These are phyloP conservation scores for Tolypeutes matacus DNA, from an alignment of 2,797 vertebrate genomes.

Conservation along the genomic window DNA sequence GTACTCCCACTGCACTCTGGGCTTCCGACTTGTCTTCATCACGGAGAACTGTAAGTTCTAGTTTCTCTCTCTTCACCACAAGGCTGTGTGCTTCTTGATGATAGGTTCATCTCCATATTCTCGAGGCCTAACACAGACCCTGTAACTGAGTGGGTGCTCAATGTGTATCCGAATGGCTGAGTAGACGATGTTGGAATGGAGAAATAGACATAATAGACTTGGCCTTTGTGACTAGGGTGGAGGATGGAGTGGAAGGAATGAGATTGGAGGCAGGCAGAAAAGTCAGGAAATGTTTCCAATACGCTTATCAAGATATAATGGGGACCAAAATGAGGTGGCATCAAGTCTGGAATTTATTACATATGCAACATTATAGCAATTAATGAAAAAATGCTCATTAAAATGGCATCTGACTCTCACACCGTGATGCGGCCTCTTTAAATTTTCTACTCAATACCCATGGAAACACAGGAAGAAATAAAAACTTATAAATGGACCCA, in stretches of 20 bases:
- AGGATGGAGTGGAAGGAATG: not conserved
- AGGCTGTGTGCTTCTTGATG: not conserved
- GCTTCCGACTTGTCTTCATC: not conserved
- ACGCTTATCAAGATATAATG: not conserved
- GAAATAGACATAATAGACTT: not conserved
- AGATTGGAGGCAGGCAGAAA: not conserved
- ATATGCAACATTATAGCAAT: not conserved
- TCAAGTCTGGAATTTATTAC: not conserved
- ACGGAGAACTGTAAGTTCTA: not conserved
- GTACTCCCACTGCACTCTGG: not conserved
- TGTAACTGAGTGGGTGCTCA: not conserved
- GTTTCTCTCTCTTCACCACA: not conserved
- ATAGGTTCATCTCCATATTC: not conserved
- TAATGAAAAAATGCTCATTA: conserved; percentile 29
- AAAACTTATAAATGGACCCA: not conserved
- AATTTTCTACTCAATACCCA: not conserved
- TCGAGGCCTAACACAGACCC: not conserved
- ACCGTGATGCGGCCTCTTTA: not conserved
- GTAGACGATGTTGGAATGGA: not conserved
- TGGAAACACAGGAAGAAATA: not conserved
- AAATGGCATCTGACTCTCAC: not conserved
- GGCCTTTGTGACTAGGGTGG: not conserved
- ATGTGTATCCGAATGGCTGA: not conserved
- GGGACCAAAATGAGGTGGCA: not conserved
- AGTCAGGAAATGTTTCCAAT: not conserved